These are phyloP conservation scores for Ptilodon capucinus DNA, from an alignment of 2,888 invertebrate species.

Conservation along the genomic window DNA sequence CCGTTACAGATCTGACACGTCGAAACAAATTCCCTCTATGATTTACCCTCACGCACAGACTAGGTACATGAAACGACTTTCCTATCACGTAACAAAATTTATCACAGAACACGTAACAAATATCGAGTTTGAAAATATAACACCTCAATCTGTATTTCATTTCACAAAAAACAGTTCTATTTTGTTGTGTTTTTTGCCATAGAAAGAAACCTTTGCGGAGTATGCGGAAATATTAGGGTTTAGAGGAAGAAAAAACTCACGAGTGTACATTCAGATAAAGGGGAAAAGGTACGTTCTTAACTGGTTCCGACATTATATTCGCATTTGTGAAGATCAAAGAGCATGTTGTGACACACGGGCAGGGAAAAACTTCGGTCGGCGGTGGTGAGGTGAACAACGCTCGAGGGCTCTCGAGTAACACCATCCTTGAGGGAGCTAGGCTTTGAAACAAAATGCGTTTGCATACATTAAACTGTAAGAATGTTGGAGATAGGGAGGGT, in stretches of 20 bases:
- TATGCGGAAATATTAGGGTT: constrained; percentile 47
- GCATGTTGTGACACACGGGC: constrained; percentile 71
- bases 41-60: constrained; percentile 39
- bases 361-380: constrained; percentile 63
- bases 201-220: constrained; percentile 54
- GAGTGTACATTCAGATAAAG: constrained; percentile 61
- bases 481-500: constrained; percentile 78
- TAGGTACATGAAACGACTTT: constrained; percentile 34
- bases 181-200: constrained; percentile 53
- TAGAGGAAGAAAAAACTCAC: constrained; percentile 45
- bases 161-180: constrained; percentile 61
- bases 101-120: constrained; percentile 34
- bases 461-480: constrained; percentile 83
- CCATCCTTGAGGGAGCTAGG: constrained; percentile 75
- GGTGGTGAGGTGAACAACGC: constrained; percentile 61
- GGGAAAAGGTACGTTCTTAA: constrained; percentile 65
- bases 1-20: constrained; percentile 55
- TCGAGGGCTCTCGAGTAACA: constrained; percentile 71
- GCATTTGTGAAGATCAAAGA: constrained; percentile 81
- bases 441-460: constrained; percentile 83
- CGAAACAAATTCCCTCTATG: constrained; percentile 53
- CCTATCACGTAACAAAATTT: constrained; percentile 37
- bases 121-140: constrained; percentile 47
- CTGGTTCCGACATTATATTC: constrained; percentile 78
- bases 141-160: constrained; percentile 53